Evolutionary conservation across 2,797 vertebrate genomes (phyloP).

Genomic region (Hypotaenidia okinawae): DNA sequence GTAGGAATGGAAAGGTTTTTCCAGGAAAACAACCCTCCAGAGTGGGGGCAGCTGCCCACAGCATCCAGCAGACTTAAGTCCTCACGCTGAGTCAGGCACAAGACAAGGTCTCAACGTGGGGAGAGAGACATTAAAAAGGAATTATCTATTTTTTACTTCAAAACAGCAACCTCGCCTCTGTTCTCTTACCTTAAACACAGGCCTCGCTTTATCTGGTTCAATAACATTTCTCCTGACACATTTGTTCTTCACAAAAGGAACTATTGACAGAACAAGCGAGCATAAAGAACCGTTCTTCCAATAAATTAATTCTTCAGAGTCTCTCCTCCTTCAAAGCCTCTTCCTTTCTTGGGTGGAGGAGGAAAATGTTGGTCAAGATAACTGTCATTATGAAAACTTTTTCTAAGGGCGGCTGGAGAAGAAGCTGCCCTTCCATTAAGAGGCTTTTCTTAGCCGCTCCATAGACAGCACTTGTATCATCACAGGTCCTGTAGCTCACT

Average conservation of each 20-base stretch:
- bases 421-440: neutral
- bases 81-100: neutral
- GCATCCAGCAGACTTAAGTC: neutral
- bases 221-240: constrained; percentile 28
- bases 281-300: constrained; percentile 12
- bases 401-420: neutral
- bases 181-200: neutral
- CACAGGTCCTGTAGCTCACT: neutral
- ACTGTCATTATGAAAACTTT: neutral
- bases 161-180: neutral
- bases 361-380: neutral
- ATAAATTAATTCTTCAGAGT: constrained; percentile 4
- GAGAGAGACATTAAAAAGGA: neutral
- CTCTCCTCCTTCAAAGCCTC: neutral
- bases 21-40: neutral
- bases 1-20: neutral
- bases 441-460: neutral
- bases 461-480: neutral
- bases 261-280: neutral
- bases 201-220: constrained; percentile 12
- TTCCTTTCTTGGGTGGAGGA: neutral
- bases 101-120: neutral
- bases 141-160: neutral
- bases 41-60: neutral
- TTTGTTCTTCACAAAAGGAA: constrained; percentile 17